Evolutionary conservation across 2,888 invertebrate species (phyloP), one percentile per base, ranked within the genome.

Genomic region (Lochmaea crataegi): DNA sequence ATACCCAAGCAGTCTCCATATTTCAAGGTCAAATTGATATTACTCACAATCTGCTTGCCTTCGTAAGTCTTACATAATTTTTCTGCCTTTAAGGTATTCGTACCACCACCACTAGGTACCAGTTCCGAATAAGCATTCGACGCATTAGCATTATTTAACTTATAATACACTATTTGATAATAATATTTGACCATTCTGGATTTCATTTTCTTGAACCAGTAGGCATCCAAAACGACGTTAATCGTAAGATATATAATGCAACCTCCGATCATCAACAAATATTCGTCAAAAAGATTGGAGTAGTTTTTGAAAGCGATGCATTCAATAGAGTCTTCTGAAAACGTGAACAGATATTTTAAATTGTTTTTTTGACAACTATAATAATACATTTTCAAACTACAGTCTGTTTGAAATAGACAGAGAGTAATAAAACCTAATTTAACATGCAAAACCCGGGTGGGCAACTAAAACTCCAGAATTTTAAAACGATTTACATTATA

Each of bases 1-100:
- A 96, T 87, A 0, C 96, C 96, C 83, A 95, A 94, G 82, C 95
- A 96, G 86, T 95, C 94, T 2, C 94, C 93, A 82, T 81, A 77
- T 63, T 89, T 89, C 9, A 94, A 91, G 0, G 91, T 90, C 82
- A 95, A 92, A 82, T 89, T 91, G 68, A 94, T 84, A 14, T 91
- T 91, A 61, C 82, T 81, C 0, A 86, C 85, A 5, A 83, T 82
- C 53, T 73, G 61, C 58, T 86, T 75, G 0, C 87, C 85, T 41
- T 83, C 79, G 82, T 92, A 94, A 58, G 87, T 88, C 85, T 94
- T 94, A 75, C 89, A 89, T 2, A 94, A 70, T 65, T 79, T 78
- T 12, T 80, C 77, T 0, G 80, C 82, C 9, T 71, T 74, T 16
- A 83, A 76, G 18, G 78, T 76, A 71, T 69, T 65, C 9, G 3